Conservation (phyloP, 1,140 invertebrate genomes). For the Lepidurus arcticus region DNA sequence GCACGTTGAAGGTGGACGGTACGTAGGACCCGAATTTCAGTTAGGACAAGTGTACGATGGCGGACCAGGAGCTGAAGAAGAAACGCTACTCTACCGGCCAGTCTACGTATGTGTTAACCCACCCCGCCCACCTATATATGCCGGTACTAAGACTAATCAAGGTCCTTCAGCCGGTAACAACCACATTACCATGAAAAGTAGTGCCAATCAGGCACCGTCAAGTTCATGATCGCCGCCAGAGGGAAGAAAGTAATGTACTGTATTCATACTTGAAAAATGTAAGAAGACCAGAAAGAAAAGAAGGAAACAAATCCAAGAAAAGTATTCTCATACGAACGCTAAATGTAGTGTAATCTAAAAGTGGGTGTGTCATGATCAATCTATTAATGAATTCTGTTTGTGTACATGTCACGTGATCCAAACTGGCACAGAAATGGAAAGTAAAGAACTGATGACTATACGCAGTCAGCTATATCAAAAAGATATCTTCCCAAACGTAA, state of each 20-base stretch:
- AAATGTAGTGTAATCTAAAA: not conserved
- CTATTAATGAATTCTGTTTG: not conserved
- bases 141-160: constrained; percentile 10
- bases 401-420: not conserved
- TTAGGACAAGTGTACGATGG: constrained; percentile 77
- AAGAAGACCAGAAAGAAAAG: too few species aligned
- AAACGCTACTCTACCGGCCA: constrained; percentile 59
- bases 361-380: not conserved
- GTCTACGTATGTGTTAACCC: constrained; percentile 57
- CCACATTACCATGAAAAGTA: not conserved
- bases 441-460: not conserved
- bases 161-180: not conserved
- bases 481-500: not conserved
- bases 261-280: too few species aligned
- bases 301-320: not conserved
- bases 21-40: constrained; percentile 74
- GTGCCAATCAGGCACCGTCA: not conserved
- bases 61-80: constrained; percentile 45
- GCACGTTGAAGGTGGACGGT: constrained; percentile 71
- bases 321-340: not conserved
- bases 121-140: constrained; percentile 27
- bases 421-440: not conserved
- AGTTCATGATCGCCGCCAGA: not conserved
- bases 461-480: not conserved
- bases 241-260: too few species aligned